Percentiles rank a stretch among this genome's conserved stretches.
These are phyloP conservation scores for Crotalus tigris DNA, from an alignment of 2,113 vertebrate species.

Conservation along the genomic window DNA sequence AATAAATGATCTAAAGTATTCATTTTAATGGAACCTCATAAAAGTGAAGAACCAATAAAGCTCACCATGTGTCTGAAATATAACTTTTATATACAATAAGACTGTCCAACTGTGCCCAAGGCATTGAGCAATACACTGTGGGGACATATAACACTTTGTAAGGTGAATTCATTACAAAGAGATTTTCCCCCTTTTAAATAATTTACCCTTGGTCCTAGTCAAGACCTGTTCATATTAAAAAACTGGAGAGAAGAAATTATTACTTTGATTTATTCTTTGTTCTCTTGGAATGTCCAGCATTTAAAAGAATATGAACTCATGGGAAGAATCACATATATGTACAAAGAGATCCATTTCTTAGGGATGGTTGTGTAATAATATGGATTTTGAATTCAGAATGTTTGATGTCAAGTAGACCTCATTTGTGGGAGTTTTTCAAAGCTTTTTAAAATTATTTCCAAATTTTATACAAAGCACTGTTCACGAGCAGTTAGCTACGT, in stretches of 20 bases:
- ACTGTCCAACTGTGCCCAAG: not conserved
- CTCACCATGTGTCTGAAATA: conserved; percentile 4
- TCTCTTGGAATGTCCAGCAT: not conserved
- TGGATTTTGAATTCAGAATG: not conserved
- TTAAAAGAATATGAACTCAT: not conserved
- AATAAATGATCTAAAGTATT: conserved; percentile 6
- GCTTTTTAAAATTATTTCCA: not conserved
- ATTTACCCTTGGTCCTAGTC: conserved; percentile 26
- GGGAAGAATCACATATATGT: not conserved
- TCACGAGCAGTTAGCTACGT: not conserved
- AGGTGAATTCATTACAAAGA: conserved; percentile 45
- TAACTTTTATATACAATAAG: not conserved
- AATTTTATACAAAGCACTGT: not conserved
- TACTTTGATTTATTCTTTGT: not conserved
- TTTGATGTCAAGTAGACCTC: not conserved
- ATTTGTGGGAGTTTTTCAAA: not conserved
- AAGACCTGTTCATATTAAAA: not conserved
- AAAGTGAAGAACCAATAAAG: conserved; percentile 9
- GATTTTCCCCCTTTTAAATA: conserved; percentile 43
- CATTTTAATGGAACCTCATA: not conserved
- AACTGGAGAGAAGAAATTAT: not conserved
- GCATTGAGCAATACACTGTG: not conserved
- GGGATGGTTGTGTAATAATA: not conserved
- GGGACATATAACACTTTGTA: not conserved
- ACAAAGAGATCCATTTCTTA: not conserved